These are phyloP conservation scores for Pocota personata DNA, from an alignment of 2,888 invertebrate genomes.

Conservation along the genomic window DNA sequence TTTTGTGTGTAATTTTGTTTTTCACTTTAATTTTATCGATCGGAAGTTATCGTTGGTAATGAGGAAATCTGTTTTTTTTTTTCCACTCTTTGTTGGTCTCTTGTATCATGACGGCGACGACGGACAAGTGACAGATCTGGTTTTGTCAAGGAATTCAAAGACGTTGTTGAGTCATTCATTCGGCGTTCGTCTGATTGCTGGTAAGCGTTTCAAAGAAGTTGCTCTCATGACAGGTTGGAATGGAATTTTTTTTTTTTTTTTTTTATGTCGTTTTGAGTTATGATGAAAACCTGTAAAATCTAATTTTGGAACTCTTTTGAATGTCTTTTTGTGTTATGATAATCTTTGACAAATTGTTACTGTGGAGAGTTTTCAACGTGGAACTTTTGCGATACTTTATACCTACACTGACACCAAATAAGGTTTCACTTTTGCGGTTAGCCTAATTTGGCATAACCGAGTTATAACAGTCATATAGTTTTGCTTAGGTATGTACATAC, in stretches of 20 bases:
- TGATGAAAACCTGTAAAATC: slow-evolving; percentile 20
- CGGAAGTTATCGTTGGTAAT: slow-evolving; percentile 9
- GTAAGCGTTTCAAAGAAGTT: background rate
- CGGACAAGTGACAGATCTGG: slow-evolving; percentile 12
- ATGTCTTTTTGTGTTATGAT: background rate
- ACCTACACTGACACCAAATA: background rate
- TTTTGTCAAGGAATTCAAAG: slow-evolving; percentile 30
- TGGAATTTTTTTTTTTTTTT: no score
- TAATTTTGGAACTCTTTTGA: slow-evolving; percentile 21
- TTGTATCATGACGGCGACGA: background rate
- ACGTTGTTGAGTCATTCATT: slow-evolving; percentile 51
- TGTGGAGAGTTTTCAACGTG: background rate
- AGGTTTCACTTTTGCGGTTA: slow-evolving; percentile 35
- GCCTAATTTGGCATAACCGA: background rate
- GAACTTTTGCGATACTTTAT: background rate
- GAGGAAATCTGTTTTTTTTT: slow-evolving; percentile 29
- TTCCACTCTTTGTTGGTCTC: background rate
- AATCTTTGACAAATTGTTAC: background rate
- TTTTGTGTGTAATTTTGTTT: slow-evolving; percentile 19
- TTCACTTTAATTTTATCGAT: slow-evolving; percentile 20
- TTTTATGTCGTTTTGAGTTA: slow-evolving; percentile 14
- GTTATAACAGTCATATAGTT: background rate
- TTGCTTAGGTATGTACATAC: no score
- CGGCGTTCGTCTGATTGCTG: background rate
- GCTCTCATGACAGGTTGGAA: slow-evolving; percentile 42